Evolutionary conservation across 2,797 vertebrate genomes (phyloP).

Genomic region (Pterois miles): DNA sequence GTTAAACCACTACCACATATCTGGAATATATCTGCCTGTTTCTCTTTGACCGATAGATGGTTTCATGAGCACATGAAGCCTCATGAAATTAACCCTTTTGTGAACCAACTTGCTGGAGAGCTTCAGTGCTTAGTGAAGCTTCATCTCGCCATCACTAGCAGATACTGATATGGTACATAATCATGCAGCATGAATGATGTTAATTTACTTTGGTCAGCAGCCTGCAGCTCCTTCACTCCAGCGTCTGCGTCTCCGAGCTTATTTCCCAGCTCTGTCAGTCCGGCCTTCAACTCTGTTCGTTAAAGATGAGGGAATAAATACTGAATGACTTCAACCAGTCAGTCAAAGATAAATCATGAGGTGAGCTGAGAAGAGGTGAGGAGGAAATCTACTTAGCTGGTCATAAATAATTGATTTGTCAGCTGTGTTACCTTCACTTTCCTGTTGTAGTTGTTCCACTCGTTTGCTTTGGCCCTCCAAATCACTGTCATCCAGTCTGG

Average conservation of each 20-base stretch:
- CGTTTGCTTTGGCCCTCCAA: conserved; percentile 16
- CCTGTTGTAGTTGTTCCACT: conserved; percentile 17
- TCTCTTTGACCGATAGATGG: too few relatives aligned
- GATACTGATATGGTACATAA: background rate
- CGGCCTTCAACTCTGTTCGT: background rate
- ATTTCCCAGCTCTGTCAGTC: conserved; percentile 15
- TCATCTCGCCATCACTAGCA: too few relatives aligned
- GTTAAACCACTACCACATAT: too few relatives aligned
- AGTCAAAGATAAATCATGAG: conserved; percentile 22
- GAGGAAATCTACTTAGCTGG: conserved; percentile 15
- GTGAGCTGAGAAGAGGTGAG: background rate
- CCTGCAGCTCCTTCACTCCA: conserved; percentile 12
- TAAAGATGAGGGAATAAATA: conserved; percentile 26
- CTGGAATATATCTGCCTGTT: too few relatives aligned
- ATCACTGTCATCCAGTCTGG: conserved; percentile 18
- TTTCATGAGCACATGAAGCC: too few relatives aligned
- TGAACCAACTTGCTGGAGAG: too few relatives aligned
- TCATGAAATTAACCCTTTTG: too few relatives aligned
- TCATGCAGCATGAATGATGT: background rate
- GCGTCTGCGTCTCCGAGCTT: background rate
- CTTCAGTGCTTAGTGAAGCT: too few relatives aligned
- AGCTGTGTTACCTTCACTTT: conserved; percentile 34
- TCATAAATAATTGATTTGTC: conserved; percentile 34
- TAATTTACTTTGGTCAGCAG: conserved; percentile 15
- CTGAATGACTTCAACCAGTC: conserved; percentile 23